Percentiles rank a stretch among this genome's conserved stretches.
These are phyloP conservation scores for Diachrysia chrysitis DNA, from an alignment of 2,888 invertebrate species.

Conservation along the genomic window DNA sequence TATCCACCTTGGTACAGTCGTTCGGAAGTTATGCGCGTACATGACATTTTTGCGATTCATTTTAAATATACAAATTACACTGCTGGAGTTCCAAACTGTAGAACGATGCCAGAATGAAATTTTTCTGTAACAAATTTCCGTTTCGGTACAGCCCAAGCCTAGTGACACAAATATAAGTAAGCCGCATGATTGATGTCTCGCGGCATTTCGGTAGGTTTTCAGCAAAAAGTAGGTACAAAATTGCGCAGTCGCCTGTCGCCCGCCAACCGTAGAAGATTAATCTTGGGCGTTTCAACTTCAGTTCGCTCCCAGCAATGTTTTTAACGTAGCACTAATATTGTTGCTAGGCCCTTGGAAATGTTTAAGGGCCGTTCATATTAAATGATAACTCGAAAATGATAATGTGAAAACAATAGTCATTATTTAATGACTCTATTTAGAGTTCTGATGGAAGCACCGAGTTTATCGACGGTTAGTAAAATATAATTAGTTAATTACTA, in stretches of 20 bases:
- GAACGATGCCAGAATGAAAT: background rate
- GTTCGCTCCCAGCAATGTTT: conserved; percentile 18
- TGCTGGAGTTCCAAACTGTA: background rate
- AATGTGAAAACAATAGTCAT: no score
- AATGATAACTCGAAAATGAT: no score
- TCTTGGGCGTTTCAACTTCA: conserved; percentile 42
- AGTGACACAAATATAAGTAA: conserved; percentile 45
- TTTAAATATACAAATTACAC: no score
- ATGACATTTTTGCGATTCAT: no score
- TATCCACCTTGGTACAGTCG: no score
- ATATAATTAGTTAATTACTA: no score
- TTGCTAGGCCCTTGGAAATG: conserved; percentile 2
- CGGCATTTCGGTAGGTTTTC: conserved; percentile 57
- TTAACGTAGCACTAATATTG: conserved; percentile 11
- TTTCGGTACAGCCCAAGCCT: conserved; percentile 15
- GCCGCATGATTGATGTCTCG: conserved; percentile 56
- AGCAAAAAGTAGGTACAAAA: conserved; percentile 34
- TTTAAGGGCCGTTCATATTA: background rate
- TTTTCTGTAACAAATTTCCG: conserved; percentile 10
- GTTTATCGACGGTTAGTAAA: no score
- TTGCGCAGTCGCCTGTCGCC: conserved; percentile 49
- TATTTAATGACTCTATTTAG: no score
- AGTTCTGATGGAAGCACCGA: no score
- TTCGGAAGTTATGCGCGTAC: no score
- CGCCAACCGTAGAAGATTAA: conserved; percentile 49